A percentile compares a stretch with the other conserved stretches of the same genome.
phyloP scores from a whole-genome alignment of 2,888 invertebrate species.

The Eurois occulta region DNA sequence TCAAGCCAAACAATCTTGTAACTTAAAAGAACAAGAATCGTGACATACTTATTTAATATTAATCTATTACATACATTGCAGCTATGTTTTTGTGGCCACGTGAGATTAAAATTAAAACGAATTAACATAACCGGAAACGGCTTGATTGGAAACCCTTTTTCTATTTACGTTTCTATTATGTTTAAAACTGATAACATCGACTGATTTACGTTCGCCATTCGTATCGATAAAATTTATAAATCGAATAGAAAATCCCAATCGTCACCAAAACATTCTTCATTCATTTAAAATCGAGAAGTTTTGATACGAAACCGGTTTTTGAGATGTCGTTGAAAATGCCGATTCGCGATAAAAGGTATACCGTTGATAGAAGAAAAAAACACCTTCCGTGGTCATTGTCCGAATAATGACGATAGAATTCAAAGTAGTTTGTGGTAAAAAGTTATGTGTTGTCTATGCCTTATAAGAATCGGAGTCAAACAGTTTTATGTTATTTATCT shows the following conservation, averaged over 20 bases:
- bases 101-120: slow-evolving; percentile 32
- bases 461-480: slow-evolving; percentile 35
- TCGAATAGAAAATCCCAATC: slow-evolving; percentile 60
- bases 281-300: slow-evolving; percentile 57
- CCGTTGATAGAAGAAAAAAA: slow-evolving; percentile 63
- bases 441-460: slow-evolving; percentile 46
- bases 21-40: background rate
- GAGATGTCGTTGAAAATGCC: slow-evolving; percentile 66
- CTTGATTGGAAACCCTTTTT: slow-evolving; percentile 54
- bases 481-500: slow-evolving; percentile 57
- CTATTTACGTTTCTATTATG: slow-evolving; percentile 58
- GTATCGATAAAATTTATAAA: slow-evolving; percentile 59
- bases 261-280: slow-evolving; percentile 58
- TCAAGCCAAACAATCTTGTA: background rate
- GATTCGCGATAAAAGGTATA: slow-evolving; percentile 72
- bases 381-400: slow-evolving; percentile 79
- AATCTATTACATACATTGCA: background rate
- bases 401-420: slow-evolving; percentile 78
- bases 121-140: slow-evolving; percentile 59
- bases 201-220: slow-evolving; percentile 59
- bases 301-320: slow-evolving; percentile 61
- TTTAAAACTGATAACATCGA: slow-evolving; percentile 59
- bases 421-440: slow-evolving; percentile 63
- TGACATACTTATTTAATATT: background rate
- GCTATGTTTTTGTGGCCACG: background rate